Evolutionary conservation across 2,113 vertebrate species (phyloP), one percentile per base, ranked within the genome.

Genomic region (Protobothrops flavoviridis): DNA sequence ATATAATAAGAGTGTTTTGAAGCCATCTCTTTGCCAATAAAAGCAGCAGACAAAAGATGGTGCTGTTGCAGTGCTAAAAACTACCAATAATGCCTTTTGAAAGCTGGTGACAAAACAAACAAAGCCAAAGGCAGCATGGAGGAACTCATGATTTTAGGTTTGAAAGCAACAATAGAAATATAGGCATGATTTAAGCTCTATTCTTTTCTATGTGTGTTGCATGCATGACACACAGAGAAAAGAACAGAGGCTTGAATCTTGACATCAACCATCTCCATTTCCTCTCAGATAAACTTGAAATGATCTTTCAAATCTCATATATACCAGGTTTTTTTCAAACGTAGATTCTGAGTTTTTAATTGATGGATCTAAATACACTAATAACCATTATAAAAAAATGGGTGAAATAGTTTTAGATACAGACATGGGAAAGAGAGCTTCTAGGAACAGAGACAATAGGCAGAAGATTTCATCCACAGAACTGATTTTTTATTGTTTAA

Each of bases 381-480:
- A 29, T 39, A 45, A 52, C 4, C 61, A n/a, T 4, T 81, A 52
- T 29, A 8, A 87, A 12, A 57, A 26, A 53, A 33, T 45, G 24
- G 17, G 39, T 5, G 17, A 81, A 33, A 81, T 5, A 48, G 81
- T 45, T 64, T 61, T 33, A 87, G 20, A 69, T 88, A 69, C 24
- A 92, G 24, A 81, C 74, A 81, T 92, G 91, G 74, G 17, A 39
- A 29, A 93, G 93, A 90, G 45, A 48, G 87, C 39, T 24, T 57
- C 89, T 64, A n/a, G 26, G n/a, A 94, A 88, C 29, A 94, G 13
- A 88, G 55, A 91, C 15, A 89, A 90, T 91, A 90, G 87, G 57
- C 59, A 92, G 11, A 26, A 9, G 0, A n/a, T 86, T 93, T 94
- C 92, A 88, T 95, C 69, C 12, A n/a, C 17, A n/a, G n/a, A 87